These are phyloP conservation scores for Ursus arctos DNA, from an alignment of 2,113 vertebrate species.

Conservation along the genomic window DNA sequence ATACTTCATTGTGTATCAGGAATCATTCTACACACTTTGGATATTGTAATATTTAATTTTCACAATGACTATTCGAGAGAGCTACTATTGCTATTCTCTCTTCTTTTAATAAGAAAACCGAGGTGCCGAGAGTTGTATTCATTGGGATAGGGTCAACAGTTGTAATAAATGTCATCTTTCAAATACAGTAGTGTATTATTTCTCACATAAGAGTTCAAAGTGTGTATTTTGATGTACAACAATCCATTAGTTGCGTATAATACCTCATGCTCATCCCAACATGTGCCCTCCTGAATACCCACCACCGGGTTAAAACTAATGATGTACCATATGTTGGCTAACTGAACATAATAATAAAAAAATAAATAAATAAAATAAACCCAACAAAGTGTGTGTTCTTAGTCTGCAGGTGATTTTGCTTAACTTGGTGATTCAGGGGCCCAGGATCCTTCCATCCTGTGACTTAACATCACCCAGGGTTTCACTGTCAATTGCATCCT, in stretches of 20 bases:
- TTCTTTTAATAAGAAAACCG: constrained; percentile 8
- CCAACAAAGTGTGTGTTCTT: background rate
- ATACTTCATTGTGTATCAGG: background rate
- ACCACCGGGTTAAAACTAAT: too few species aligned
- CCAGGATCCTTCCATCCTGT: background rate
- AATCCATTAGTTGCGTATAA: too few species aligned
- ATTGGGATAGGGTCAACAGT: background rate
- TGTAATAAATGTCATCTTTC: background rate
- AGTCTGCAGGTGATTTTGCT: background rate
- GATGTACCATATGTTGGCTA: too few species aligned
- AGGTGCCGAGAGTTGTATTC: background rate
- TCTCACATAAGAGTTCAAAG: background rate
- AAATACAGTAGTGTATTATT: background rate
- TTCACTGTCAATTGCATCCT: background rate
- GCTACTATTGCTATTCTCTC: background rate
- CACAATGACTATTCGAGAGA: background rate
- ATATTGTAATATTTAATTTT: constrained; percentile 14
- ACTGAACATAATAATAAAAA: too few species aligned
- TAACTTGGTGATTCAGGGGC: background rate
- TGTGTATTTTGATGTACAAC: background rate
- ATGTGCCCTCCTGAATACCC: too few species aligned
- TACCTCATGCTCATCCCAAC: too few species aligned
- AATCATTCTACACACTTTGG: constrained; percentile 14
- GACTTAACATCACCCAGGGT: background rate
- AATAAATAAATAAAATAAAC: too few species aligned